Evolutionary conservation across 2,888 invertebrate species (phyloP), one percentile per base, ranked within the genome.

Genomic region (Muscina levida): DNA sequence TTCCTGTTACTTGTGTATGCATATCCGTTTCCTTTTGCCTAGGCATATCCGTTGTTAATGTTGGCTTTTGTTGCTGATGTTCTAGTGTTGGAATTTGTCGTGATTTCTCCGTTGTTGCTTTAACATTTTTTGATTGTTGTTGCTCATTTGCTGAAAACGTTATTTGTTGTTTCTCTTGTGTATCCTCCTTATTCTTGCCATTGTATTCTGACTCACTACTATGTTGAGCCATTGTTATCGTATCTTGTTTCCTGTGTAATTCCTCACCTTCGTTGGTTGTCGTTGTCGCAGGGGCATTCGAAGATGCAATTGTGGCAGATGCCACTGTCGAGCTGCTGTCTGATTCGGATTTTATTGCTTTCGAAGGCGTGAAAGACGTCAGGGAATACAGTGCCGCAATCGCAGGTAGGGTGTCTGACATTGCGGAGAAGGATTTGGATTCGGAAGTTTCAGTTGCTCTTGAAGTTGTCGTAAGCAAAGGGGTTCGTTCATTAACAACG

Each of bases 1-100:
- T 73, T 74, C 46, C 74, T 59, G 56, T 78, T 59, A 71, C 72
- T 73, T 76, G 62, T 71, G 77, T 48, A 13, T 79, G 66, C 53
- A 75, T 75, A 70, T 82, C 83, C 72, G 82, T 85, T 84, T 84
- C 84, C 77, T 17, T 51, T 79, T 70, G 76, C 72, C 78, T 71
- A 44, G 56, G 37, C 67, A 57, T 72, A 59, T 82, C 81, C 75
- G 85, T 77, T 82, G 79, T 82, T 81, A 80, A 62, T 72, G 51
- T 57, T 57, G 77, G 82, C 79, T 82, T 65, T 72, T 80, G 68
- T 51, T 68, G 77, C 22, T 66, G 71, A 22, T 73, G 31, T 57
- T 56, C 6, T 65, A 10, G 22, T n/a, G 59, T 46, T n/a, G n/a
- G n/a, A n/a, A n/a, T n/a, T n/a, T 72, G 53, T 57, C 67, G 70